A percentile compares a stretch with the other conserved stretches of the same genome.
Evolutionary conservation across 2,797 vertebrate genomes (phyloP).

Genomic region (Sebastes cheni): DNA sequence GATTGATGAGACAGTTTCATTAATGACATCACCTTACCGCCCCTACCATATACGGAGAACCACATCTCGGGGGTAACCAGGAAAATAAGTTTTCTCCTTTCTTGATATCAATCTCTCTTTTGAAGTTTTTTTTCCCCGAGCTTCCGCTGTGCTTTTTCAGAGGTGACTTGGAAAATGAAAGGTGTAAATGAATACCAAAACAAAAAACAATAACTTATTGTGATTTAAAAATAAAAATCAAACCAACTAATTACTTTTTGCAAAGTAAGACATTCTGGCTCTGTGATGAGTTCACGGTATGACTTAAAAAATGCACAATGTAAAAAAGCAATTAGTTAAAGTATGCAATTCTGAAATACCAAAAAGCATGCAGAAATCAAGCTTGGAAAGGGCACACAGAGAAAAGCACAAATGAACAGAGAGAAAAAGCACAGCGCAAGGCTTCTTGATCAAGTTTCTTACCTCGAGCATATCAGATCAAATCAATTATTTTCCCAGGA

Average conservation of each 20-base stretch:
- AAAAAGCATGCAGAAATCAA: slow-evolving; percentile 81
- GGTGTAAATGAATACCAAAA: not conserved
- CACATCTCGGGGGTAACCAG: slow-evolving; percentile 90
- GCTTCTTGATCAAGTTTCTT: slow-evolving; percentile 67
- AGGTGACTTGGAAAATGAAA: slow-evolving; percentile 41
- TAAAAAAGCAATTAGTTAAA: slow-evolving; percentile 63
- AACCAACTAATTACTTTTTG: not conserved
- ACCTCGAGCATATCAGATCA: slow-evolving; percentile 68
- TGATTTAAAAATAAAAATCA: not conserved
- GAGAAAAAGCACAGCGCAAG: slow-evolving; percentile 87
- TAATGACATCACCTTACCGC: slow-evolving; percentile 86
- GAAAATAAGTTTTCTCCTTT: slow-evolving; percentile 38
- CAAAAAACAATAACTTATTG: not conserved
- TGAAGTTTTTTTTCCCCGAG: slow-evolving; percentile 22
- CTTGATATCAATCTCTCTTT: slow-evolving; percentile 22
- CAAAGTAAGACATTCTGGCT: not conserved
- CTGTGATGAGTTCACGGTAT: not conserved
- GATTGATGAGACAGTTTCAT: slow-evolving; percentile 92
- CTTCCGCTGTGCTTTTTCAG: slow-evolving; percentile 86
- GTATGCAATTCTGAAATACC: slow-evolving; percentile 76
- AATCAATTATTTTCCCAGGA: slow-evolving; percentile 85
- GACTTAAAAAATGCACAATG: slow-evolving; percentile 47
- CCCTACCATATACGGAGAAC: slow-evolving; percentile 84
- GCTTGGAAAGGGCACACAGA: slow-evolving; percentile 58
- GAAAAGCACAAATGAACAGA: slow-evolving; percentile 44